phyloP scores from a whole-genome alignment of 2,113 vertebrate genomes.

The Salvelinus namaycush region DNA sequence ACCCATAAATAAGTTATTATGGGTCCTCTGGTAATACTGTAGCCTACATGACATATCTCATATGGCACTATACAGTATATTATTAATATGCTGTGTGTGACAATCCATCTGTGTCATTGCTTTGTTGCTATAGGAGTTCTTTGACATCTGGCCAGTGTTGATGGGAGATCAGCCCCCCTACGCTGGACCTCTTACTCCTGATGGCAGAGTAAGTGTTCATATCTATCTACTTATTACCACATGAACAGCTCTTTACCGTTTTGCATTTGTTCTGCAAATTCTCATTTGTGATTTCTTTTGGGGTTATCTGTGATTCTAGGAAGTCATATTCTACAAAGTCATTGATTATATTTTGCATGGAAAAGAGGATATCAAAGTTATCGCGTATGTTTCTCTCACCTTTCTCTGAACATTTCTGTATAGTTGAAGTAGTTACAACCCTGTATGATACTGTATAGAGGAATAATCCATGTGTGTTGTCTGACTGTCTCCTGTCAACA shows the following conservation, averaged over 20 bases:
- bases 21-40: too few species aligned
- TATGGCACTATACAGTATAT: too few species aligned
- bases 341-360: slow-evolving; percentile 96
- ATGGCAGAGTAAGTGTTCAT: slow-evolving; percentile 81
- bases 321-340: slow-evolving; percentile 93
- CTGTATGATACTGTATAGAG: not conserved
- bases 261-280: not conserved
- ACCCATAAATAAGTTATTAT: too few species aligned
- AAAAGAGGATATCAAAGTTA: slow-evolving; percentile 98
- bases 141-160: slow-evolving; percentile 93
- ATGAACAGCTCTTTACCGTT: not conserved
- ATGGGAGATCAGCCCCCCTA: slow-evolving; percentile 93
- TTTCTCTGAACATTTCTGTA: too few species aligned
- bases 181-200: slow-evolving; percentile 89
- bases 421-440: not conserved
- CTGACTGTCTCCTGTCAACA: slow-evolving; percentile 44
- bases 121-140: slow-evolving; percentile 85
- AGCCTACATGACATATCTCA: too few species aligned
- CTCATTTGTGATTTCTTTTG: not conserved
- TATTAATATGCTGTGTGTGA: too few species aligned
- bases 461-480: not conserved
- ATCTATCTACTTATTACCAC: not conserved
- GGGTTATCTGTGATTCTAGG: slow-evolving; percentile 68
- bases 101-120: not conserved
- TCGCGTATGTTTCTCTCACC: slow-evolving; percentile 81